Conservation (phyloP, 2,797 vertebrate species). For the Lagocephalus sceleratus region DNA sequence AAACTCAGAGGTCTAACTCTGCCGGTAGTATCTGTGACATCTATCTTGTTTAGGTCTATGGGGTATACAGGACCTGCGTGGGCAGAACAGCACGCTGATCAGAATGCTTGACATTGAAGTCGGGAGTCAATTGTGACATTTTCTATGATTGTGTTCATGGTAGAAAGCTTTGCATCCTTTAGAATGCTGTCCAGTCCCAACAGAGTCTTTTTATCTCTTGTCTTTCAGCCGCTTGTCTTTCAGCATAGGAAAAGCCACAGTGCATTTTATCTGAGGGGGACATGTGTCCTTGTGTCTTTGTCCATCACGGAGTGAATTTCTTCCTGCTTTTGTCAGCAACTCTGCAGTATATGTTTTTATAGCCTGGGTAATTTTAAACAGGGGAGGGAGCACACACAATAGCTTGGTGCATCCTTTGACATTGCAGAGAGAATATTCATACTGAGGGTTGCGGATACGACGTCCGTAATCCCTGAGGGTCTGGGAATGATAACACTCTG, state of each 20-base stretch:
- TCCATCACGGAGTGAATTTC: slow-evolving; percentile 1
- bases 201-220: too few relatives aligned
- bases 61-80: too few relatives aligned
- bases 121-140: too few relatives aligned
- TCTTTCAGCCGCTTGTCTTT: too few relatives aligned
- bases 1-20: too few relatives aligned
- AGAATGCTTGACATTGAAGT: too few relatives aligned
- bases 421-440: slow-evolving; percentile 33
- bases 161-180: too few relatives aligned
- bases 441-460: slow-evolving; percentile 43
- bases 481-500: slow-evolving; percentile 47
- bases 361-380: slow-evolving; percentile 11
- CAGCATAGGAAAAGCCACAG: slow-evolving; percentile 12
- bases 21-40: too few relatives aligned
- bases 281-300: slow-evolving; percentile 26
- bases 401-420: slow-evolving; percentile 28
- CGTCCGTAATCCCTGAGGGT: slow-evolving; percentile 52
- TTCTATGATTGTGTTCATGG: too few relatives aligned
- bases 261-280: slow-evolving; percentile 9
- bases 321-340: slow-evolving; percentile 24
- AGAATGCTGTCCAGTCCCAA: too few relatives aligned
- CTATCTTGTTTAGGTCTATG: too few relatives aligned
- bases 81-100: too few relatives aligned
- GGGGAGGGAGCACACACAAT: slow-evolving; percentile 9
- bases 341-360: slow-evolving; percentile 29